A percentile compares a stretch with the other conserved stretches of the same genome.
Evolutionary conservation across 2,113 vertebrate species (phyloP).

Genomic region (Neotoma lepida): DNA sequence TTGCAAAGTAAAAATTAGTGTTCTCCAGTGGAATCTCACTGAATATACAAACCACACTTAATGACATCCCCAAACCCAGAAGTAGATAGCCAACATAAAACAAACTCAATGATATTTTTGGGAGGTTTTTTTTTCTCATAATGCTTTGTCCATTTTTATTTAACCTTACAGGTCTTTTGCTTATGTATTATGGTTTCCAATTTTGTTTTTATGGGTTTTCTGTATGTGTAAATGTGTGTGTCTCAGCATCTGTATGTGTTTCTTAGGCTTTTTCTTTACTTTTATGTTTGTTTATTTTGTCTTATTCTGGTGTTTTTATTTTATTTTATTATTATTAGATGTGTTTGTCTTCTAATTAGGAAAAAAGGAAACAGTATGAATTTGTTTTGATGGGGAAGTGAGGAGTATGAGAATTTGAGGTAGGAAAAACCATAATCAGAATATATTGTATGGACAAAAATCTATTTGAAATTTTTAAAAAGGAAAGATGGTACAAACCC

Average conservation of each 20-base stretch:
- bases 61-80: background rate
- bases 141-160: background rate
- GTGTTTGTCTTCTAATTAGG: background rate
- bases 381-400: background rate
- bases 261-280: background rate
- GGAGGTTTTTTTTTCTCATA: background rate
- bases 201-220: background rate
- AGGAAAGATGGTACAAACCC: background rate
- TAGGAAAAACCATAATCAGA: background rate
- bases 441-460: background rate
- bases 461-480: background rate
- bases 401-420: background rate
- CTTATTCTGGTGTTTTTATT: background rate
- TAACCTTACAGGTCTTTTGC: background rate
- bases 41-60: background rate
- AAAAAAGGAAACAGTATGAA: background rate
- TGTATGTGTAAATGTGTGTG: background rate
- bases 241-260: background rate
- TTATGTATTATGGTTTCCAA: background rate
- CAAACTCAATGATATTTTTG: background rate
- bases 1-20: background rate
- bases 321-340: background rate
- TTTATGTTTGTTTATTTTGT: background rate
- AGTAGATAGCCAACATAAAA: background rate
- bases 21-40: background rate